Evolutionary conservation across 2,797 vertebrate genomes (phyloP).

Genomic region (Cryptoprocta ferox): DNA sequence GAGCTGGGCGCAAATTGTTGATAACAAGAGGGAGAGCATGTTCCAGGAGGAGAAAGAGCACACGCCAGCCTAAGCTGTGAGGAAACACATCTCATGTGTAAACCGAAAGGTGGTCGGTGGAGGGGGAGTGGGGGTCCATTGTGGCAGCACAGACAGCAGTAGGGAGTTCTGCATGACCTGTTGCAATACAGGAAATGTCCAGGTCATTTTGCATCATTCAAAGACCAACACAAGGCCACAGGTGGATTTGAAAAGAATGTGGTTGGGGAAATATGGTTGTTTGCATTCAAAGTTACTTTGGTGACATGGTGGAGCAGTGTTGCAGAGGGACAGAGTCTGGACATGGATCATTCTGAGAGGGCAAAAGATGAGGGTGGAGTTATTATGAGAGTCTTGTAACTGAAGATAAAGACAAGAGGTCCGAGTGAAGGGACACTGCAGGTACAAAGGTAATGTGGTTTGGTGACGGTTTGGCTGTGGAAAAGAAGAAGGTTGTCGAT

Average conservation of each 20-base stretch:
- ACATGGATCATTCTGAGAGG: neutral
- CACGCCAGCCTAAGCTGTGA: neutral
- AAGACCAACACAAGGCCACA: neutral
- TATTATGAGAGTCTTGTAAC: neutral
- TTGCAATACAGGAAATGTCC: accelerated
- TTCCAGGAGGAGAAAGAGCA: neutral
- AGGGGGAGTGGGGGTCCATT: neutral
- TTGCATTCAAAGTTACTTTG: neutral
- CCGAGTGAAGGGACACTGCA: neutral
- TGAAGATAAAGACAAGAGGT: neutral
- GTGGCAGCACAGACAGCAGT: neutral
- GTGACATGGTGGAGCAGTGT: accelerated
- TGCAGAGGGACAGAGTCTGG: neutral
- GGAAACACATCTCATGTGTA: neutral
- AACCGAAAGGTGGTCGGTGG: neutral
- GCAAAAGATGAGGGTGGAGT: neutral
- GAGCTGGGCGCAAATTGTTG: accelerated
- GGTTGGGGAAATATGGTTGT: too few species aligned
- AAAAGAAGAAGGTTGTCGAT: neutral
- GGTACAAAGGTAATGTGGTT: neutral
- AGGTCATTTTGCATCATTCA: neutral
- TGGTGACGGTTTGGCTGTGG: neutral
- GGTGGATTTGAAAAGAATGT: neutral
- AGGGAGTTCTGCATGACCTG: accelerated
- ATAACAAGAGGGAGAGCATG: neutral